Conservation (phyloP, 2,797 vertebrate species). For the Adrianichthys oophorus region DNA sequence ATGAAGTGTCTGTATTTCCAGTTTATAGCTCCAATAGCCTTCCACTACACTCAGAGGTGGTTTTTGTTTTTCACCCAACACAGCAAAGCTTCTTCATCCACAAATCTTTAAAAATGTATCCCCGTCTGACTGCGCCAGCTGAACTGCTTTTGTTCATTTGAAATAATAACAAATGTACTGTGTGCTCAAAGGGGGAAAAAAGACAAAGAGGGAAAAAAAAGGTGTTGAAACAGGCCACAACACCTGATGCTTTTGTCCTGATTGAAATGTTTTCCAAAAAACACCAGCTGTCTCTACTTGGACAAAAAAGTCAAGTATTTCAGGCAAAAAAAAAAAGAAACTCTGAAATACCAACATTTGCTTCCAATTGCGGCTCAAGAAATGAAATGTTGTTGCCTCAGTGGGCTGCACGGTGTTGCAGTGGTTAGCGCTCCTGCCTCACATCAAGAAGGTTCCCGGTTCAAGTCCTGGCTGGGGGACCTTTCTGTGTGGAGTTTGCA, state of each 20-base stretch:
- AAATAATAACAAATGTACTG: not conserved
- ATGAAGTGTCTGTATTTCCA: no score
- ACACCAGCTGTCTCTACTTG: conserved; percentile 6
- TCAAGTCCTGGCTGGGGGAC: no score
- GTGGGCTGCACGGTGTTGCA: no score
- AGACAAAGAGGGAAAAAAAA: not conserved
- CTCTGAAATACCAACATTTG: conserved; percentile 6
- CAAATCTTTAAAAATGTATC: not conserved
- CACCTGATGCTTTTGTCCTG: not conserved
- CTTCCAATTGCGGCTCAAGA: conserved; percentile 1
- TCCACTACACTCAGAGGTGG: no score
- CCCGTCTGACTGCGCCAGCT: not conserved
- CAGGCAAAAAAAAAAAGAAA: not conserved
- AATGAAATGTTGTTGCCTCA: conserved; percentile 27
- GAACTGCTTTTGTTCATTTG: not conserved
- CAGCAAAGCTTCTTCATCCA: no score
- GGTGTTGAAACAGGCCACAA: not conserved
- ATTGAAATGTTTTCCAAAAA: not conserved
- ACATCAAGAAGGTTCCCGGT: no score
- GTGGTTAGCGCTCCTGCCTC: no score
- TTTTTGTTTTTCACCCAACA: no score
- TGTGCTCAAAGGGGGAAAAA: not conserved
- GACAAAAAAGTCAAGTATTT: conserved; percentile 1
- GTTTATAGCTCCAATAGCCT: no score
- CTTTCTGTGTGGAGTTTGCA: no score